Conservation (phyloP, 1,140 invertebrate genomes). For the Zaprionus africanus region DNA sequence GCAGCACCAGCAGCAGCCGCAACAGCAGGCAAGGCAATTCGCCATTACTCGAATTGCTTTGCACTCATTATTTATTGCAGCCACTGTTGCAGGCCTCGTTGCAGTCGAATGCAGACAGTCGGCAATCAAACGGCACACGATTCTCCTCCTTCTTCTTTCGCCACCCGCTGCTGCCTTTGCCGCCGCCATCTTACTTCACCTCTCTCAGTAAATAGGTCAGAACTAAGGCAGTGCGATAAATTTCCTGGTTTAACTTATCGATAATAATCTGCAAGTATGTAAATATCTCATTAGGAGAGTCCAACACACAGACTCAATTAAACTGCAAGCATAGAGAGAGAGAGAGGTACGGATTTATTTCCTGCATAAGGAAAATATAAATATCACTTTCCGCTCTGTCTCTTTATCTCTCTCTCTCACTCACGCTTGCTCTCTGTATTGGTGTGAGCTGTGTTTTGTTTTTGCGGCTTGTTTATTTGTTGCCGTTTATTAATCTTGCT, state of each 20-base stretch:
- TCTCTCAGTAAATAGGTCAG: slow-evolving; percentile 19
- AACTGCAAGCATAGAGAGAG: slow-evolving; percentile 10
- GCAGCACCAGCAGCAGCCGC: slow-evolving; percentile 10
- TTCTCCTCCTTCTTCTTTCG: slow-evolving; percentile 22
- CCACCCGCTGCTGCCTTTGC: background rate
- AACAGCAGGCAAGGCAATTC: slow-evolving; percentile 42
- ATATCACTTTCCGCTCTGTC: slow-evolving; percentile 26
- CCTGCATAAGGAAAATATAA: slow-evolving; percentile 40
- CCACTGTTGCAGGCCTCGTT: slow-evolving; percentile 56
- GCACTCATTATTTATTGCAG: slow-evolving; percentile 74
- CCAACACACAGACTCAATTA: slow-evolving; percentile 16
- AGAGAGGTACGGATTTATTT: slow-evolving; percentile 25
- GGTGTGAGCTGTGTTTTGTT: slow-evolving; percentile 38
- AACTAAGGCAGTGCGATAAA: slow-evolving; percentile 13
- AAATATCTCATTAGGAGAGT: slow-evolving; percentile 33
- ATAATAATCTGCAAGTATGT: slow-evolving; percentile 28
- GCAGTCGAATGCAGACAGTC: slow-evolving; percentile 57
- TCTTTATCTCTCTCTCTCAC: background rate
- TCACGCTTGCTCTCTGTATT: background rate
- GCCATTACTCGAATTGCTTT: slow-evolving; percentile 75
- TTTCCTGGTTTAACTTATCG: slow-evolving; percentile 26
- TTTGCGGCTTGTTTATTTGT: slow-evolving; percentile 55
- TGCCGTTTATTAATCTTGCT: slow-evolving; percentile 42
- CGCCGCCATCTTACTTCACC: background rate
- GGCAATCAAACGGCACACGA: slow-evolving; percentile 51